These are phyloP conservation scores for Sphinx pinastri DNA, from an alignment of 2,888 invertebrate genomes.

Conservation along the genomic window DNA sequence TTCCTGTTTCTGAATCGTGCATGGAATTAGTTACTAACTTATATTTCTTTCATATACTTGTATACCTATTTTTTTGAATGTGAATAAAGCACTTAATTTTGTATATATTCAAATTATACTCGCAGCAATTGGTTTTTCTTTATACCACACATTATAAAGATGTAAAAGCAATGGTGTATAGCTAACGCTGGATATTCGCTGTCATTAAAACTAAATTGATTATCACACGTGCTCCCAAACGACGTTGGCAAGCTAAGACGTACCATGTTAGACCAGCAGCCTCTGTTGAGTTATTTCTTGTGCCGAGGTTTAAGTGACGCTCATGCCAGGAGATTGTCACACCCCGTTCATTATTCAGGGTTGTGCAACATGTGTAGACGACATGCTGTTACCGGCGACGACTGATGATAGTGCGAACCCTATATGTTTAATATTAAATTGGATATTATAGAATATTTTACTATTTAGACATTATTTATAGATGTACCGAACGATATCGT, in stretches of 20 bases:
- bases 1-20: not conserved
- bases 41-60: not conserved
- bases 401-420: conserved; percentile 4
- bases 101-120: not conserved
- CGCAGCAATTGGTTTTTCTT: not conserved
- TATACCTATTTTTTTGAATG: too few species aligned
- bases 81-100: too few species aligned
- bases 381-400: conserved; percentile 9
- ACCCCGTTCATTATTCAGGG: conserved; percentile 9
- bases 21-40: not conserved
- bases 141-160: not conserved
- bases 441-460: not conserved
- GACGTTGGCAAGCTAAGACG: conserved; percentile 27
- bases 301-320: conserved; percentile 8
- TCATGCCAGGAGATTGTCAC: conserved; percentile 17
- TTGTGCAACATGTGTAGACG: conserved; percentile 20
- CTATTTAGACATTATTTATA: not conserved
- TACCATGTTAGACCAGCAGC: conserved; percentile 28
- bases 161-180: not conserved
- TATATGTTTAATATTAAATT: not conserved
- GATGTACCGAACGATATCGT: too few species aligned
- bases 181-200: not conserved
- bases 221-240: too few species aligned
- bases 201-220: not conserved
- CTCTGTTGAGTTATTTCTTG: conserved; percentile 15